Base-by-base conservation (phyloP, 1,140 invertebrate species). In the Chymomyza costata region DNA sequence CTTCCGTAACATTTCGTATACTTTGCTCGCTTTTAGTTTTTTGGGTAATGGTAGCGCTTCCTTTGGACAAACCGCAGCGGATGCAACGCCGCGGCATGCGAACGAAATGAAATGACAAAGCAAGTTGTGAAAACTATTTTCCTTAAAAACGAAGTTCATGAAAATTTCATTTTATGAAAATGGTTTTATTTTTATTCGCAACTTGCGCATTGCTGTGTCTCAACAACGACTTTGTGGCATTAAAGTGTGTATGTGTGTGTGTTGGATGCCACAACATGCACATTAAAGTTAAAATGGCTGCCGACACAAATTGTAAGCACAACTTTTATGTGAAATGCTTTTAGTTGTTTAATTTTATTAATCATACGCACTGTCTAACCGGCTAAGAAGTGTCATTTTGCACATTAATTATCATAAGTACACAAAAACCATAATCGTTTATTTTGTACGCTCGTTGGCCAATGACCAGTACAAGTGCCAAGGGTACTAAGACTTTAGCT, bases 1-100 rank as follows among this genome's bases (percentile, higher is more conserved):
- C 70, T 76, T 76, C 70, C 65, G 65, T 65, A 76, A 68, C 70
- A 76, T 69, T 76, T 65, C 70, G 70, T 70, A 69, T 76, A 65
- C 65, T 74, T 74, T 25, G 21, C 21, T 47, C 59, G 32, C 48
- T 67, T 69, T 74, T 74, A 68, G 61, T 74, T 74, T 74, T 74
- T 64, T 44, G 59, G n/a, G n/a, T n/a, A n/a, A n/a, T n/a, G n/a
- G 64, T 46, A 30, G 34, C 37, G 53, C 65, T 69, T 76, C 70
- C 70, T 69, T 49, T 55, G 66, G 70, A 65, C 70, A 76, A 76
- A 69, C 70, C 70, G 35, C 70, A 65, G 58, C 70, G 69, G 70
- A 76, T 69, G 70, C 53, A 65, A 30, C 41, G 41, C 47, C 38
- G 55, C 45, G 52, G 43, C 30, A 34, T 34, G 32, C n/a, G 13